Evolutionary conservation across 2,888 invertebrate species (phyloP), one percentile per base, ranked within the genome.

Genomic region (Sarcophaga caerulescens): DNA sequence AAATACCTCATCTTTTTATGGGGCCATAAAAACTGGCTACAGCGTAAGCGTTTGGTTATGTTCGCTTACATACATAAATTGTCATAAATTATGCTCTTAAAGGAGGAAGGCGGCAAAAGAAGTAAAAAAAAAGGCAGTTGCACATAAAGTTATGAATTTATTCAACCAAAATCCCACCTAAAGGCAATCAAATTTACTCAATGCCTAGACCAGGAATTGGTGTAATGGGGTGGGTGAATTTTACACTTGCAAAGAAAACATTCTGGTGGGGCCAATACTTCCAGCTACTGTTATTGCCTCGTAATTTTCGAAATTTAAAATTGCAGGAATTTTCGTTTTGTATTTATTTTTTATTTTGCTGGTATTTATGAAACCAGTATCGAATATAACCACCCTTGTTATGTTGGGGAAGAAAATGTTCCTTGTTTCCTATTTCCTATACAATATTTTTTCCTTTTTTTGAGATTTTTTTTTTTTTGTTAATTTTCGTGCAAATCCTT

Each of bases 31-130:
- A 81, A 65, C 80, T 65, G 70, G 83, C 81, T 81, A 52, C 65
- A 63, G 63, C 78, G 74, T 52, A 45, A 4, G 68, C 35, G 45
- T 60, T 59, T 35, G 5, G 19, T 21, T 79, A 44, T 47, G 25
- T 70, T 69, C 17, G 52, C 52, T 77, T 77, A 71, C 47, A 17
- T 77, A 71, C 47, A 17, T 75, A 81, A 84, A 81, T 86, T 78
- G 84, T 81, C 86, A 86, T 86, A 86, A 86, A 84, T 86, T 86
- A 84, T 70, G 78, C 81, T 81, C 86, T 86, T 86, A 84, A 84
- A 73, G 73, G 17, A 19, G 59, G 65, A 63, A 68, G 19, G 75
- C 63, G 23, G 19, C 57, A 52, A 23, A 45, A 45, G 19, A n/a
- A 12, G 14, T 21, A 12, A 1, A 52, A 52, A 52, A 52, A 52